Evolutionary conservation across 2,797 vertebrate genomes (phyloP).

Genomic region (Acipenser oxyrinchus): DNA sequence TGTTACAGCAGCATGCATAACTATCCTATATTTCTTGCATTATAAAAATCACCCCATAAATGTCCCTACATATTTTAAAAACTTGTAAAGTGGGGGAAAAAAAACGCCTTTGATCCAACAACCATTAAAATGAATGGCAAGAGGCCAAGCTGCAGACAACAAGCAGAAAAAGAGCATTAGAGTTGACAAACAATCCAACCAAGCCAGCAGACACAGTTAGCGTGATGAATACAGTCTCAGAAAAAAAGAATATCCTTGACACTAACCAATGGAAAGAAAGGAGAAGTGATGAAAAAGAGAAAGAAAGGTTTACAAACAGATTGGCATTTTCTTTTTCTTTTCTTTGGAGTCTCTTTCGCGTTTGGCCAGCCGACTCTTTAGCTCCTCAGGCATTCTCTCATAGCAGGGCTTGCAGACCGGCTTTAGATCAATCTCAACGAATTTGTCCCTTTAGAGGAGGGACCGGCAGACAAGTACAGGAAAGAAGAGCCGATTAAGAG

Average conservation of each 20-base stretch:
- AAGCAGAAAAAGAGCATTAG: constrained; percentile 16
- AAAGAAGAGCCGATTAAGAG: constrained; percentile 11
- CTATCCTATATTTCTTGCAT: too few species aligned
- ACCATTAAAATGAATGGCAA: too few species aligned
- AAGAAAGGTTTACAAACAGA: constrained; percentile 75
- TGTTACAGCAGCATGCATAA: too few species aligned
- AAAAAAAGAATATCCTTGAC: constrained; percentile 31
- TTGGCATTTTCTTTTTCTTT: constrained; percentile 87
- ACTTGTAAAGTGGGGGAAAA: neutral
- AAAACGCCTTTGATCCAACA: too few species aligned
- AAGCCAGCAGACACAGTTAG: constrained; percentile 14
- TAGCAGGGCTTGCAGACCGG: constrained; percentile 98
- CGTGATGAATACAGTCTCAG: neutral
- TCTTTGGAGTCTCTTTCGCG: constrained; percentile 83
- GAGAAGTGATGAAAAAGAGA: constrained; percentile 44
- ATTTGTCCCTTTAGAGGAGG: constrained; percentile 79
- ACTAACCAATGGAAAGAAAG: constrained; percentile 75
- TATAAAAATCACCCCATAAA: too few species aligned
- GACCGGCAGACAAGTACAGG: constrained; percentile 18
- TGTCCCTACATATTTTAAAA: too few species aligned
- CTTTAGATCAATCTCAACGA: constrained; percentile 97
- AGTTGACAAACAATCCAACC: constrained; percentile 4
- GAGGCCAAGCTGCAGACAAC: neutral
- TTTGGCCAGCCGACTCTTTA: constrained; percentile 85
- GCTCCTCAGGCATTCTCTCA: constrained; percentile 88